A percentile compares a stretch with the other conserved stretches of the same genome.
phyloP scores from a whole-genome alignment of 2,113 vertebrate genomes.

The Talpa occidentalis region DNA sequence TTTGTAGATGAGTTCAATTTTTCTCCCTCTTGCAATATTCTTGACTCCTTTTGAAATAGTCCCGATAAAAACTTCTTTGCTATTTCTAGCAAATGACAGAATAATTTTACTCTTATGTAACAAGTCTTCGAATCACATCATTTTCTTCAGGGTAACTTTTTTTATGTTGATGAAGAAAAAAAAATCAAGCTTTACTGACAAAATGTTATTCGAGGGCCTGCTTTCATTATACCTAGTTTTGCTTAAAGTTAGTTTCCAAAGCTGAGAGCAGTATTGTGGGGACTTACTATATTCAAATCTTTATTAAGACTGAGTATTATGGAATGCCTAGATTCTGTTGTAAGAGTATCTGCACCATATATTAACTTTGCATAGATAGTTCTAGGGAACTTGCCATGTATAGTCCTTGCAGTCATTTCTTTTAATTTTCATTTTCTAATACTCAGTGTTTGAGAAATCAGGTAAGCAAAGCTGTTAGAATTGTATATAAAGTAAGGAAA shows the following conservation, averaged over 20 bases:
- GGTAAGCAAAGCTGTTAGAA: slow-evolving; percentile 24
- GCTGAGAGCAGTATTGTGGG: too few species aligned
- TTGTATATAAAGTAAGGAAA: not conserved
- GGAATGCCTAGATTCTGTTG: not conserved
- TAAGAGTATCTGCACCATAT: not conserved
- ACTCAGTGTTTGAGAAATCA: not conserved
- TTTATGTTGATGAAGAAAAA: too few species aligned
- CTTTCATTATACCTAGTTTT: too few species aligned
- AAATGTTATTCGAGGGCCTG: too few species aligned
- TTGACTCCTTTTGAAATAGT: not conserved
- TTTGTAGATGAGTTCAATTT: not conserved
- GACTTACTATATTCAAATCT: not conserved
- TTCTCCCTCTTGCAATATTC: not conserved
- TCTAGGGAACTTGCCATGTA: not conserved
- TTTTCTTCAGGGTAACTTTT: too few species aligned
- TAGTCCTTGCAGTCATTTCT: not conserved
- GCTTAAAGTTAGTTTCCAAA: too few species aligned
- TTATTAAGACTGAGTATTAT: not conserved
- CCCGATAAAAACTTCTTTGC: not conserved
- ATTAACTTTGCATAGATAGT: not conserved
- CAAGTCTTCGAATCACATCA: too few species aligned
- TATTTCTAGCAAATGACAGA: not conserved
- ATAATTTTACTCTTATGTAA: not conserved
- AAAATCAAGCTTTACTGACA: too few species aligned
- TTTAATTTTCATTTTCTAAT: slow-evolving; percentile 31